phyloP scores from a whole-genome alignment of 2,797 vertebrate genomes.

The Myotis pilosus region DNA sequence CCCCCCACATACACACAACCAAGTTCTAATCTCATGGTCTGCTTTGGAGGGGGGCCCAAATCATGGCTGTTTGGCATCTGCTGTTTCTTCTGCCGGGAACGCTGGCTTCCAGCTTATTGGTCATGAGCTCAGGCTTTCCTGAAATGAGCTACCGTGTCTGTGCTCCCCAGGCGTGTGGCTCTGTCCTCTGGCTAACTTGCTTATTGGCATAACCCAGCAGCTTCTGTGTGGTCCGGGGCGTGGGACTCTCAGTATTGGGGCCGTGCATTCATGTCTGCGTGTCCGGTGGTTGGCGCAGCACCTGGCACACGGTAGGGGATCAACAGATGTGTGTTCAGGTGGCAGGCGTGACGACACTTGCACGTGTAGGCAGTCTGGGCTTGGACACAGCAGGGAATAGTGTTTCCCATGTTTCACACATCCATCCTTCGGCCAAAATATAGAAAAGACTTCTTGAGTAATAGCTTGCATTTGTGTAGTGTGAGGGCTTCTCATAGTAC shows the following conservation, averaged over 20 bases:
- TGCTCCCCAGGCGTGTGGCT: not conserved
- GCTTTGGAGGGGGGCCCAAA: not conserved
- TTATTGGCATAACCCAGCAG: not conserved
- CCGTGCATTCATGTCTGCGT: not conserved
- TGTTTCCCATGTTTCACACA: not conserved
- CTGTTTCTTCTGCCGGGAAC: not conserved
- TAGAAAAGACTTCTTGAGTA: not conserved
- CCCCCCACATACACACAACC: not conserved
- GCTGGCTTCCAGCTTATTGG: too few relatives aligned
- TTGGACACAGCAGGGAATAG: not conserved
- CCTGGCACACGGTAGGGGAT: not conserved
- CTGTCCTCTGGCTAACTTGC: not conserved
- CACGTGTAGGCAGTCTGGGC: not conserved
- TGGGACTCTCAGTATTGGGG: not conserved
- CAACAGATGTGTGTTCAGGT: too few relatives aligned
- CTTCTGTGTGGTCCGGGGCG: not conserved
- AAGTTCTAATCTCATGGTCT: not conserved
- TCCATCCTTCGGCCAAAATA: not conserved
- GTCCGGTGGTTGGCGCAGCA: not conserved
- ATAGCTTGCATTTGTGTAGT: not conserved
- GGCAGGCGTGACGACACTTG: rapidly evolving
- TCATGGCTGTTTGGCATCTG: not conserved
- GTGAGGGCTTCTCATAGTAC: not conserved
- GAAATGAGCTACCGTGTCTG: not conserved
- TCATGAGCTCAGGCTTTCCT: too few relatives aligned